A percentile compares a stretch with the other conserved stretches of the same genome.
Conservation (phyloP, 1,140 invertebrate genomes). For the Ptiloglossa arizonensis region DNA sequence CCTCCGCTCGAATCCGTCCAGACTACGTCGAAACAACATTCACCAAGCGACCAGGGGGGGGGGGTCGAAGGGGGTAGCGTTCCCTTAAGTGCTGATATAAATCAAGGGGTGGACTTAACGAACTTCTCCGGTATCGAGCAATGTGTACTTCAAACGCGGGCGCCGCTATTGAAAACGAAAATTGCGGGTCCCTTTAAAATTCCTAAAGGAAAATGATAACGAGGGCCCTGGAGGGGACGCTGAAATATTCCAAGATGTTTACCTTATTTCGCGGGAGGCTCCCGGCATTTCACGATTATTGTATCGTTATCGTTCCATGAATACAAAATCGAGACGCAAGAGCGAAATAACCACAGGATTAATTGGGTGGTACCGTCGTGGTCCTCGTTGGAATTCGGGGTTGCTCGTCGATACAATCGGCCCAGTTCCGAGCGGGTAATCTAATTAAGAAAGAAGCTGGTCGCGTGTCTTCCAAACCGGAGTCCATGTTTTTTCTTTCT, state of each 20-base stretch:
- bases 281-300: background rate
- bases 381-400: background rate
- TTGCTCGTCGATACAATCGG: no score
- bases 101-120: slow-evolving; percentile 26
- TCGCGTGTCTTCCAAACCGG: background rate
- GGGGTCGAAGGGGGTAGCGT: background rate
- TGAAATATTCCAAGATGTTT: slow-evolving; percentile 1
- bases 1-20: background rate
- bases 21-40: slow-evolving; percentile 3
- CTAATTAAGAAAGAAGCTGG: background rate
- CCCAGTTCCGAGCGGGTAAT: no score
- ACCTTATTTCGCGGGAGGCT: background rate
- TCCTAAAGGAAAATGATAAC: background rate
- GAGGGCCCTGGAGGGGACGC: background rate
- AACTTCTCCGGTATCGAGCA: slow-evolving; percentile 18
- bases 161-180: slow-evolving; percentile 4
- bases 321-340: background rate
- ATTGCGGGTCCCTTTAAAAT: slow-evolving; percentile 2
- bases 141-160: background rate
- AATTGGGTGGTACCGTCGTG: background rate
- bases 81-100: slow-evolving; percentile 23
- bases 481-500: slow-evolving; percentile 12
- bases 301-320: slow-evolving; percentile 1
- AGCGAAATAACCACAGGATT: background rate
- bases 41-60: background rate